Evolutionary conservation across 2,888 invertebrate genomes (phyloP), one percentile per base, ranked within the genome.

Genomic region (Neria commutata): DNA sequence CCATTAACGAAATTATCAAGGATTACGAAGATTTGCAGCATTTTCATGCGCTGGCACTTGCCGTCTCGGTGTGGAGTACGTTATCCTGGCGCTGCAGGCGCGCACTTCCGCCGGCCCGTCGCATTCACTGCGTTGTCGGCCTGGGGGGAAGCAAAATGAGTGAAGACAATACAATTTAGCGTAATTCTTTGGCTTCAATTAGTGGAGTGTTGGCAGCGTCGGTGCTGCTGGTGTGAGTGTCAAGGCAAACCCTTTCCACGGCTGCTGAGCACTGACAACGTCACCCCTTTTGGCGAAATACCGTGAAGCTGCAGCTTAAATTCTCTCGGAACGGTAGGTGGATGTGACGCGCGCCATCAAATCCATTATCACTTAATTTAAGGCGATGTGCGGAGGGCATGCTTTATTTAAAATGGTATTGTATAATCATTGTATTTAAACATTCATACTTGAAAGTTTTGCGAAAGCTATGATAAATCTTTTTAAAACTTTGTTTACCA

Each of bases 1-100:
- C 78, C 78, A 78, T 78, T 78, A 79, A 79, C 76, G 72, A 78
- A 78, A 78, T 78, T 78, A 78, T 78, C 75, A 72, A 60, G 75
- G 78, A 79, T 78, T 78, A 77, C 72, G 71, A 70, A 71, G 78
- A 78, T 78, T 77, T 78, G 67, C 65, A 64, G 66, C 67, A 67
- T 73, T 72, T 72, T 67, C 64, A 67, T 71, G 66, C 73, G 54
- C 8, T 50, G 57, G 58, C 58, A 58, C 40, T 53, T 53, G 42
- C 33, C 29, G 29, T 6, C 29, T 11, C 6, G 29, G 29, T n/a
- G n/a, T 29, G 29, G 29, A 46, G 37, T 56, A 63, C 60, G 56
- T 69, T 68, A 68, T 67, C 67, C 70, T 58, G 29, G 17, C 59
- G 56, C 63, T 63, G 64, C 72, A 73, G 72, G 66, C 68, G 66